Evolutionary conservation across 2,888 invertebrate genomes (phyloP).

Genomic region (Drosophila paramelanica): DNA sequence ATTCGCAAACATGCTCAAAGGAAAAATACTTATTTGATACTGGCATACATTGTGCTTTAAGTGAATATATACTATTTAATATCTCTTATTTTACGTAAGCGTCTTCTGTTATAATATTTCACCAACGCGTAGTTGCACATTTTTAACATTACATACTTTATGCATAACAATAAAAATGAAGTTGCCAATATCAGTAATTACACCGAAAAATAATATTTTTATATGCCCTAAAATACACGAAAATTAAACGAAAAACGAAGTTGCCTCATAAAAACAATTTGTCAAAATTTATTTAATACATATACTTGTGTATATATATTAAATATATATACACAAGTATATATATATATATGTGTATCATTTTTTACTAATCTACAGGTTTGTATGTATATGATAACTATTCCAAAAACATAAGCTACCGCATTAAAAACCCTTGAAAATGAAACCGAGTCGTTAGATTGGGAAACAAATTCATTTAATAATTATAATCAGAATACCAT

Average conservation of each 20-base stretch:
- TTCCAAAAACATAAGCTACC: conserved; percentile 12
- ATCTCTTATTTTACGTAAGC: conserved; percentile 43
- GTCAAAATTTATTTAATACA: conserved; percentile 40
- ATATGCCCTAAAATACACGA: conserved; percentile 61
- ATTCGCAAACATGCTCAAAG: conserved; percentile 51
- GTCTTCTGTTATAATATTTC: conserved; percentile 47
- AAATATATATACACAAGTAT: conserved; percentile 25
- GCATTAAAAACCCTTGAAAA: conserved; percentile 11
- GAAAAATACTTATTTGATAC: conserved; percentile 31
- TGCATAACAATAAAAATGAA: conserved; percentile 58
- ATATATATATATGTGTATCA: background rate
- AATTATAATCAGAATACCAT: conserved; percentile 31
- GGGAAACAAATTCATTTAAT: conserved; percentile 29
- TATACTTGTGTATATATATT: conserved; percentile 36
- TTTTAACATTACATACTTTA: conserved; percentile 59
- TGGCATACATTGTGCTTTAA: conserved; percentile 64
- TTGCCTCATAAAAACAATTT: conserved; percentile 44
- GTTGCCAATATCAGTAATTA: conserved; percentile 79
- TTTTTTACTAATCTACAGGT: conserved; percentile 44
- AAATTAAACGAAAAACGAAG: conserved; percentile 35
- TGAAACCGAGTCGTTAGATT: conserved; percentile 10
- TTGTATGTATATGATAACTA: background rate
- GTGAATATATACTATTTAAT: conserved; percentile 51
- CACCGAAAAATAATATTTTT: conserved; percentile 63
- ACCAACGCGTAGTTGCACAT: conserved; percentile 53